Evolutionary conservation across 2,113 vertebrate species (phyloP).

Genomic region (Pluvialis apricaria): DNA sequence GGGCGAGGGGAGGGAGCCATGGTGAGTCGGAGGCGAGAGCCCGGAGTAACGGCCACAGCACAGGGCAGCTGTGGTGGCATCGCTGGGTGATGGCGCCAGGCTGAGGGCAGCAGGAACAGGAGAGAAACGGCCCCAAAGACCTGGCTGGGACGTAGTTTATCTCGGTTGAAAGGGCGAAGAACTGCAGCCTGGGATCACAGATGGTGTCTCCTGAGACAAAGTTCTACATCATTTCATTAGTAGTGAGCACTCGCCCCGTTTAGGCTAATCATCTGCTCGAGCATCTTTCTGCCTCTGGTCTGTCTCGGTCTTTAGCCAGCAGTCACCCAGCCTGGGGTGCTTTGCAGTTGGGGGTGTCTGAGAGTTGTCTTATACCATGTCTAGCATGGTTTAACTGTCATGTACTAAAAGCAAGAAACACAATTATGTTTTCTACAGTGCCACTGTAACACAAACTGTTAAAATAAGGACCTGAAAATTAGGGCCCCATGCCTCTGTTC

Average conservation of each 20-base stretch:
- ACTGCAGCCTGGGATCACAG: not conserved
- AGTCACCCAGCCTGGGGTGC: no score
- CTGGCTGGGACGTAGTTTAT: rapidly evolving
- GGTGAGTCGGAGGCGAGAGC: not conserved
- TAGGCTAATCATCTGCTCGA: not conserved
- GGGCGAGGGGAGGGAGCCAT: rapidly evolving
- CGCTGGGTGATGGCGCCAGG: no score
- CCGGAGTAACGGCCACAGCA: rapidly evolving
- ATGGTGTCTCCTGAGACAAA: not conserved
- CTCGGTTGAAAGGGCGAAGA: not conserved
- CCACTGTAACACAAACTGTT: not conserved
- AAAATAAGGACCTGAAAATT: not conserved
- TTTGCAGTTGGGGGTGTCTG: not conserved
- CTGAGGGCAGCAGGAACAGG: rapidly evolving
- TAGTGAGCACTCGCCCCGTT: rapidly evolving
- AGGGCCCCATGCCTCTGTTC: not conserved
- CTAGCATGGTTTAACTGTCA: not conserved
- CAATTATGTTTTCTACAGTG: not conserved
- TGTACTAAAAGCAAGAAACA: not conserved
- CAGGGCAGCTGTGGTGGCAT: not conserved
- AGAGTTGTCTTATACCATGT: not conserved
- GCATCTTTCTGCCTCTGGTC: not conserved
- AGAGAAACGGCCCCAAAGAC: not conserved
- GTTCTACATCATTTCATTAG: not conserved
- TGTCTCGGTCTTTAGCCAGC: not conserved